Evolutionary conservation across 2,797 vertebrate species (phyloP).

Genomic region (Aeoliscus strigatus): DNA sequence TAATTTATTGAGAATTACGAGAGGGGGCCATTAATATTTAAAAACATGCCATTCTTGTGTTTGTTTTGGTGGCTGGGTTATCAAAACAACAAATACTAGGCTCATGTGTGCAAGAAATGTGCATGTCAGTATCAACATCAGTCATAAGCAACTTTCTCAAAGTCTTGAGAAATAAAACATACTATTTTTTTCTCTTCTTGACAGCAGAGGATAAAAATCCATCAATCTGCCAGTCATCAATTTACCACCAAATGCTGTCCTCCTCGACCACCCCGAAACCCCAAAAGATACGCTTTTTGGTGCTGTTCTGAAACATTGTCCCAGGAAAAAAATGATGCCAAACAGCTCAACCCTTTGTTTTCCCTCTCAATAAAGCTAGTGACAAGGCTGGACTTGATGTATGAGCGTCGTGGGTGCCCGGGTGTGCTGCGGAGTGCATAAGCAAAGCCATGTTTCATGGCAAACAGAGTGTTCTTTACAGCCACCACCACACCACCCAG

Average conservation of each 20-base stretch:
- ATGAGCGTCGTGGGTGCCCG: constrained; percentile 80
- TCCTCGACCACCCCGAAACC: constrained; percentile 78
- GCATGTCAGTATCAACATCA: constrained; percentile 22
- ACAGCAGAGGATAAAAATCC: constrained; percentile 80
- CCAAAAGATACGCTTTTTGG: constrained; percentile 94
- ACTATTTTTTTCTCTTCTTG: constrained; percentile 57
- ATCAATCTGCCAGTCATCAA: constrained; percentile 88
- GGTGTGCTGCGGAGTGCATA: constrained; percentile 84
- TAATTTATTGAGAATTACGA: no score
- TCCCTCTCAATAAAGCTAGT: constrained; percentile 98
- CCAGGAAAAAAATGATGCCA: constrained; percentile 96
- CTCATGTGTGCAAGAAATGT: constrained; percentile 18
- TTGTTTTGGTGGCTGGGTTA: no score
- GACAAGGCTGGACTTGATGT: constrained; percentile 92
- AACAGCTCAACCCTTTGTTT: constrained; percentile 96
- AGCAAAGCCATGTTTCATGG: constrained; percentile 94
- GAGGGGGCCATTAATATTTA: no score
- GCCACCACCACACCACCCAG: constrained; percentile 84
- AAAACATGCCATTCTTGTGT: no score
- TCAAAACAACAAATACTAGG: neutral
- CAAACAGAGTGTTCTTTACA: constrained; percentile 91
- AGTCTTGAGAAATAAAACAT: constrained; percentile 46
- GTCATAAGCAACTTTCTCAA: constrained; percentile 65
- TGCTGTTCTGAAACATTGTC: constrained; percentile 89
- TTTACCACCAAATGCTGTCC: constrained; percentile 82